phyloP scores from a whole-genome alignment of 64 coral and sea anemone species.

The Catalaphyllia jardinei region DNA sequence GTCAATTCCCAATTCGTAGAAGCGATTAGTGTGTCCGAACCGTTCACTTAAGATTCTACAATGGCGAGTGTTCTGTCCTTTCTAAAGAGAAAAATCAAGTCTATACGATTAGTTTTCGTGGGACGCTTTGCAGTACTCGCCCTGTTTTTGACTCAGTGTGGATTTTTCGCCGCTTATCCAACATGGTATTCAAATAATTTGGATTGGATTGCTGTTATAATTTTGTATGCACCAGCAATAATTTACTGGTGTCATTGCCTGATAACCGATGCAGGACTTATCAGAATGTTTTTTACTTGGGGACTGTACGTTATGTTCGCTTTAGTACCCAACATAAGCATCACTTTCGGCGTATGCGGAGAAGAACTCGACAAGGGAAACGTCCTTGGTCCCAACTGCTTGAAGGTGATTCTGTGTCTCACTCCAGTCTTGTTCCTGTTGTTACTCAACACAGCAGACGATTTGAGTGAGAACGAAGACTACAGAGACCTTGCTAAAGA shows the following conservation, averaged over 20 bases:
- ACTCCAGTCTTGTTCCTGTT: constrained; percentile 30
- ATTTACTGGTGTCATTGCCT: not conserved
- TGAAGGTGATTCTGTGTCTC: constrained; percentile 40
- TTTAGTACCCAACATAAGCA: not conserved
- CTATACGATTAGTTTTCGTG: not conserved
- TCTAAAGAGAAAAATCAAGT: not conserved
- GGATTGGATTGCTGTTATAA: not conserved
- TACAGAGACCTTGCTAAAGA: not conserved
- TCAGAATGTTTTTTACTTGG: not conserved
- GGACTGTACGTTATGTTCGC: not conserved
- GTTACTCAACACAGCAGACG: constrained; percentile 24
- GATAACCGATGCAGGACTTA: not conserved
- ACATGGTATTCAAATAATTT: not conserved
- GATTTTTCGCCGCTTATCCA: not conserved
- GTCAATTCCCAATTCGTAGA: too few relatives aligned
- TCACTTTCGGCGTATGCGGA: not conserved
- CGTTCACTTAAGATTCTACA: too few relatives aligned
- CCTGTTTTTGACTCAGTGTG: not conserved
- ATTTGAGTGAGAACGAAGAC: not conserved
- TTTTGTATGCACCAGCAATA: not conserved
- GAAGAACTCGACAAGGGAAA: constrained; percentile 39
- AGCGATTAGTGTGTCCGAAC: too few relatives aligned
- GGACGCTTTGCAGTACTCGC: not conserved
- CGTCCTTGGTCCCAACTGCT: constrained; percentile 45
- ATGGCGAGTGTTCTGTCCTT: not conserved